phyloP scores from a whole-genome alignment of 2,113 vertebrate genomes.

The Puma concolor region DNA sequence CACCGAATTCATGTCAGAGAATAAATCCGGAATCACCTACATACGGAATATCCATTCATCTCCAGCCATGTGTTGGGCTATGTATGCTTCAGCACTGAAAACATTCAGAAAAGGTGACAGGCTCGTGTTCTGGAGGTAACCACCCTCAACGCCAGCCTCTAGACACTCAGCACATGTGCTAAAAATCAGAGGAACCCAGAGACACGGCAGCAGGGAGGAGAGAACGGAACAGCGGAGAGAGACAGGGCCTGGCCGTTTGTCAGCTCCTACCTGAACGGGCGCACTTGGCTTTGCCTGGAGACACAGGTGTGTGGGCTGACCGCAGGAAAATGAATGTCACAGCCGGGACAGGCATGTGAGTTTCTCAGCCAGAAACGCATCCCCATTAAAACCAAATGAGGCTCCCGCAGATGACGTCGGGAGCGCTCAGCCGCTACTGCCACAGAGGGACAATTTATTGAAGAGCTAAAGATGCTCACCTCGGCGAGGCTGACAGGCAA shows the following conservation, averaged over 20 bases:
- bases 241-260: background rate
- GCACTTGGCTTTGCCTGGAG: background rate
- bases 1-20: constrained; percentile 31
- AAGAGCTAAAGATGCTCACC: background rate
- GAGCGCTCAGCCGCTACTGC: background rate
- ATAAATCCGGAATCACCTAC: background rate
- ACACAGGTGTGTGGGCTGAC: background rate
- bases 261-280: background rate
- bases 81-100: background rate
- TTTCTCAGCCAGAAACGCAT: background rate
- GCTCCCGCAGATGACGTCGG: background rate
- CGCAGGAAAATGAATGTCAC: background rate
- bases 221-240: background rate
- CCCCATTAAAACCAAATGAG: background rate
- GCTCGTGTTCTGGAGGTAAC: fast-evolving
- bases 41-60: background rate
- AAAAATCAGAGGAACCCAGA: background rate
- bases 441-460: background rate
- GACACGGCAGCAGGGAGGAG: background rate
- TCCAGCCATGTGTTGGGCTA: background rate
- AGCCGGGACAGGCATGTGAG: background rate
- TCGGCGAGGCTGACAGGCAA: background rate
- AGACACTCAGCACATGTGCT: background rate
- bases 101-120: background rate
- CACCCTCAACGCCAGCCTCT: background rate